Evolutionary conservation across 2,888 invertebrate species (phyloP).

Genomic region (Cephus spinipes): DNA sequence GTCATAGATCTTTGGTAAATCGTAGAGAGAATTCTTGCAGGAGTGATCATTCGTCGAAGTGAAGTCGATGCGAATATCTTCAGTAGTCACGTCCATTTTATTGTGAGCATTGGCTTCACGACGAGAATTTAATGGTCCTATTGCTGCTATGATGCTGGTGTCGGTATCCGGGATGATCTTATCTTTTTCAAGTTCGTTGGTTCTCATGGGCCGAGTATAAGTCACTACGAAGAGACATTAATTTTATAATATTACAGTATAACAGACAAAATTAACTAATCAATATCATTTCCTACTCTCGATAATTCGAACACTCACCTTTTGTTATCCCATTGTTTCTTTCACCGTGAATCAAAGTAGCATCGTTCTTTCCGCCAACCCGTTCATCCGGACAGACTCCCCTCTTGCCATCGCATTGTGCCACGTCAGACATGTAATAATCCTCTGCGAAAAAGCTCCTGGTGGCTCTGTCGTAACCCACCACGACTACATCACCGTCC

Average conservation of each 20-base stretch:
- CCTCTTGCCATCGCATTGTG: slow-evolving; percentile 84
- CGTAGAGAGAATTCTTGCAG: slow-evolving; percentile 77
- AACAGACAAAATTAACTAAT: neutral
- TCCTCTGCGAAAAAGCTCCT: slow-evolving; percentile 82
- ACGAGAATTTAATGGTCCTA: slow-evolving; percentile 83
- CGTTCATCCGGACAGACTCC: slow-evolving; percentile 90
- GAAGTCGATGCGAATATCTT: slow-evolving; percentile 84
- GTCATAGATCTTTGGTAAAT: slow-evolving; percentile 71
- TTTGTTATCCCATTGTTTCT: slow-evolving; percentile 81
- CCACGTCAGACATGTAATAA: slow-evolving; percentile 84
- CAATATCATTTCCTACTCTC: neutral
- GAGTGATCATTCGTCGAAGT: slow-evolving; percentile 76
- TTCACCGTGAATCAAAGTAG: slow-evolving; percentile 78
- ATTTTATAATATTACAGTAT: neutral
- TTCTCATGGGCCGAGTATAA: slow-evolving; percentile 82
- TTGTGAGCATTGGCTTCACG: slow-evolving; percentile 89
- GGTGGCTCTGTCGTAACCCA: slow-evolving; percentile 75
- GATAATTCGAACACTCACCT: neutral
- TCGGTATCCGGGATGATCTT: slow-evolving; percentile 77
- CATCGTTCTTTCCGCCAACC: slow-evolving; percentile 85
- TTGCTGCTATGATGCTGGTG: slow-evolving; percentile 87
- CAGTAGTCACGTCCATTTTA: slow-evolving; percentile 77
- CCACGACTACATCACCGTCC: slow-evolving; percentile 87
- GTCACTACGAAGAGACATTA: slow-evolving; percentile 68
- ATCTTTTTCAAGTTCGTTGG: slow-evolving; percentile 80